A percentile compares a stretch with the other conserved stretches of the same genome.
Conservation (phyloP, 2,888 invertebrate species). For the Alloscopus bannaensis region DNA sequence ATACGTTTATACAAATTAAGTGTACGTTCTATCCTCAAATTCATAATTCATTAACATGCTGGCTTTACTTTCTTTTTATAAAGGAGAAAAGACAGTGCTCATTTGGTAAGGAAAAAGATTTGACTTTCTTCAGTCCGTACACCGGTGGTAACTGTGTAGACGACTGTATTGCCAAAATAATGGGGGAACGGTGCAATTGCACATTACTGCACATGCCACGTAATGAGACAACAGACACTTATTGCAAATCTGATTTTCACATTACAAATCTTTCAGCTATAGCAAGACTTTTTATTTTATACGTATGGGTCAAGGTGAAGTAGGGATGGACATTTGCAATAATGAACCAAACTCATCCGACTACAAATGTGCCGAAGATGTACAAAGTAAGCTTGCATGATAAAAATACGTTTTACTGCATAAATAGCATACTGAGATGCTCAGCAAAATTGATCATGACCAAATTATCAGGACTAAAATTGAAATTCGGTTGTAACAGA, state of each 20-base stretch:
- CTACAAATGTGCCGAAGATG: background rate
- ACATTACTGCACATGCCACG: slow-evolving; percentile 66
- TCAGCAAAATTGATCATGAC: background rate
- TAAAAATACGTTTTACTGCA: background rate
- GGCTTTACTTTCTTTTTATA: no score
- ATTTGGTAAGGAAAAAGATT: slow-evolving; percentile 52
- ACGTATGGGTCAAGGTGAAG: background rate
- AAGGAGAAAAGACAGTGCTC: slow-evolving; percentile 60
- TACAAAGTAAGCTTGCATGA: slow-evolving; percentile 26
- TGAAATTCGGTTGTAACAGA: background rate
- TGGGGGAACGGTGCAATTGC: slow-evolving; percentile 60
- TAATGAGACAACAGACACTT: slow-evolving; percentile 19
- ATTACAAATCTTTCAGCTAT: background rate
- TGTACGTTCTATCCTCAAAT: no score
- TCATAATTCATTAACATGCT: no score
- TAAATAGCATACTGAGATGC: background rate
- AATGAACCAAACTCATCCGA: slow-evolving; percentile 7
- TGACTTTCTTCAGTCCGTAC: slow-evolving; percentile 63
- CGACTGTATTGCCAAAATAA: slow-evolving; percentile 40
- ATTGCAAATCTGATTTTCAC: background rate
- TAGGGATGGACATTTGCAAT: background rate
- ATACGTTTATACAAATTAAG: no score
- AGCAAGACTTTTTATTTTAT: background rate
- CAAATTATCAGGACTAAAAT: background rate
- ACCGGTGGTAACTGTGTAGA: slow-evolving; percentile 52